Evolutionary conservation across 1,140 invertebrate genomes (phyloP).

Genomic region (Sitophilus oryzae): DNA sequence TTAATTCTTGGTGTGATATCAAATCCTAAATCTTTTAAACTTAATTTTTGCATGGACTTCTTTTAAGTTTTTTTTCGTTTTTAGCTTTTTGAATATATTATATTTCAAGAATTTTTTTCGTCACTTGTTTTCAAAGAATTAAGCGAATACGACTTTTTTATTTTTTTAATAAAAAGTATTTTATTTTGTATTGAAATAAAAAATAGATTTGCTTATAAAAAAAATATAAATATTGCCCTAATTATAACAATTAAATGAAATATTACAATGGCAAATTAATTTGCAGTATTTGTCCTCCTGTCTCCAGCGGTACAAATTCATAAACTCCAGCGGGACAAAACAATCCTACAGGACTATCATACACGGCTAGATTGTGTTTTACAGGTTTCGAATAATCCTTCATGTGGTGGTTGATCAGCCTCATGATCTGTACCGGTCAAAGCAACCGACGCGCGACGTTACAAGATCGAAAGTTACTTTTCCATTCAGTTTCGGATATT

Average conservation of each 20-base stretch:
- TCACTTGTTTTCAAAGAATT: too few species aligned
- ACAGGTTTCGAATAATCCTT: slow-evolving; percentile 89
- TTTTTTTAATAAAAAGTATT: too few species aligned
- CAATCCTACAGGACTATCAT: slow-evolving; percentile 90
- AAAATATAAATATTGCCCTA: too few species aligned
- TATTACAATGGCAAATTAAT: too few species aligned
- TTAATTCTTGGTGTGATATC: slow-evolving; percentile 79
- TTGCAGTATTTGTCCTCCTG: slow-evolving; percentile 79
- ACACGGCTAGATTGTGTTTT: slow-evolving; percentile 77
- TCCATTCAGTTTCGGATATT: slow-evolving; percentile 96
- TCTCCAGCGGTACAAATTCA: slow-evolving; percentile 92
- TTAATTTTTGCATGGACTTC: slow-evolving; percentile 92
- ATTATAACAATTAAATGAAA: too few species aligned
- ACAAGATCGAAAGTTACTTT: slow-evolving; percentile 93
- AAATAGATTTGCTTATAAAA: too few species aligned
- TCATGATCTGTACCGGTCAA: slow-evolving; percentile 98
- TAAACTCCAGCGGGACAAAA: slow-evolving; percentile 98
- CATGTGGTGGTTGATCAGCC: slow-evolving; percentile 92
- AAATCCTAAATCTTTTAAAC: slow-evolving; percentile 86
- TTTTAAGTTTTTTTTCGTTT: too few species aligned
- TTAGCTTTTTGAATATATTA: too few species aligned
- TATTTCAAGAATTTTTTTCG: too few species aligned
- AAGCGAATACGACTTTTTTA: too few species aligned
- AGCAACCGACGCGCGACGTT: slow-evolving; percentile 84
- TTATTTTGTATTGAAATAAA: too few species aligned